These are phyloP conservation scores for Sebastes miniatus DNA, from an alignment of 2,797 vertebrate species.

Conservation along the genomic window DNA sequence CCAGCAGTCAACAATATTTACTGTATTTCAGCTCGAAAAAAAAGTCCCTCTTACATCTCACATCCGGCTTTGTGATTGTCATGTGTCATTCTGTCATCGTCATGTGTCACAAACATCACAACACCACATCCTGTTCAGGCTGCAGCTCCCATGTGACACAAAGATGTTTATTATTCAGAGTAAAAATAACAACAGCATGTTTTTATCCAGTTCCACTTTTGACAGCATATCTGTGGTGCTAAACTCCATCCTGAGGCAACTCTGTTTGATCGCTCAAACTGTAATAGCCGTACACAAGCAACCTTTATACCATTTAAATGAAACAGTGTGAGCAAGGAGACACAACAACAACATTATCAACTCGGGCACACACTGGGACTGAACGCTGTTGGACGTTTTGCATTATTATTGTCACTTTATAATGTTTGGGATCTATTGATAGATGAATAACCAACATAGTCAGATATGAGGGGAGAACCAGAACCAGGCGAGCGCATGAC, in stretches of 20 bases:
- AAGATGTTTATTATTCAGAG: slow-evolving; percentile 7
- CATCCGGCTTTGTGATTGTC: not conserved
- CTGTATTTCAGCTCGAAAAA: not conserved
- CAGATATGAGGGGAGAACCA: not conserved
- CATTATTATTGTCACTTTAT: not conserved
- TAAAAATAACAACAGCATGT: not conserved
- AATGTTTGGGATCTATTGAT: not conserved
- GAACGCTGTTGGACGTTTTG: not conserved
- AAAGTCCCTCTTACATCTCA: not conserved
- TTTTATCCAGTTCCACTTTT: not conserved
- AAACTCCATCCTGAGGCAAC: slow-evolving; percentile 8
- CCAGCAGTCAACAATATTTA: not conserved
- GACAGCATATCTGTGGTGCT: not conserved
- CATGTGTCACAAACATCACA: slow-evolving; percentile 6
- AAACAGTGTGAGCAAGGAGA: not conserved
- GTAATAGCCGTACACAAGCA: not conserved
- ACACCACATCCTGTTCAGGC: slow-evolving; percentile 26
- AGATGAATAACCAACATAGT: not conserved
- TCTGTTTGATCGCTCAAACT: not conserved
- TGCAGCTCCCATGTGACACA: slow-evolving; percentile 28
- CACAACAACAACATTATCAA: not conserved
- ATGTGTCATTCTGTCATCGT: slow-evolving; percentile 5
- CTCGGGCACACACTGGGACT: not conserved
- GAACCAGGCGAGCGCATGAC: not conserved
- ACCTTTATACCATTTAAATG: not conserved